Evolutionary conservation across 2,113 vertebrate genomes (phyloP).

Genomic region (Plectropomus leopardus): DNA sequence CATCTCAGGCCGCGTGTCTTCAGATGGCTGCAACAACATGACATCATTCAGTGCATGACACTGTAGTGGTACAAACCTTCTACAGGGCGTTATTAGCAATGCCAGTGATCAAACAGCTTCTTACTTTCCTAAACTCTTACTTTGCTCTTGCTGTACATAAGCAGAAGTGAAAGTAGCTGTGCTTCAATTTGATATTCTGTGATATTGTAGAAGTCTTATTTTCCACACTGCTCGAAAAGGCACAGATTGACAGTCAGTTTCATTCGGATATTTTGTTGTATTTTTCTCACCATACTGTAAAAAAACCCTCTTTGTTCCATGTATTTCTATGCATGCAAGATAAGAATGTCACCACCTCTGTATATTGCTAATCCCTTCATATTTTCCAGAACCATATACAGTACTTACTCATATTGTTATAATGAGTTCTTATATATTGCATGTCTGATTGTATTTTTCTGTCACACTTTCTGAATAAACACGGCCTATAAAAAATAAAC

Average conservation of each 20-base stretch:
- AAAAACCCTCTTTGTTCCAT: neutral
- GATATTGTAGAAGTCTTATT: neutral
- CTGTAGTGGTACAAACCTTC: neutral
- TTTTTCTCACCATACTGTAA: neutral
- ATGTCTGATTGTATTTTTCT: neutral
- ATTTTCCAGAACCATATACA: neutral
- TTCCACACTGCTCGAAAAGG: neutral
- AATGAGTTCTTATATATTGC: neutral
- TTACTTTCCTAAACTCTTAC: neutral
- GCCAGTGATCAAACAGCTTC: neutral
- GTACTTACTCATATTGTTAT: neutral
- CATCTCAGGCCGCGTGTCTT: slow-evolving; percentile 79
- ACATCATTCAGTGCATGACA: slow-evolving; percentile 89
- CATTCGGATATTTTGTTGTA: neutral
- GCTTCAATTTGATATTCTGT: too few relatives aligned
- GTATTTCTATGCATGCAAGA: neutral
- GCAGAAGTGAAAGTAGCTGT: neutral
- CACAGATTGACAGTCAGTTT: neutral
- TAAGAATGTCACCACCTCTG: too few relatives aligned
- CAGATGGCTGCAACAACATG: slow-evolving; percentile 75
- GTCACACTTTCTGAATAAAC: neutral
- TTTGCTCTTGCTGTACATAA: neutral
- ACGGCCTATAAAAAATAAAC: neutral
- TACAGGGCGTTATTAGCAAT: too few relatives aligned
- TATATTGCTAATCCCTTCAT: too few relatives aligned